Evolutionary conservation across 2,888 invertebrate species (phyloP).

Genomic region (Macrophya annulata): DNA sequence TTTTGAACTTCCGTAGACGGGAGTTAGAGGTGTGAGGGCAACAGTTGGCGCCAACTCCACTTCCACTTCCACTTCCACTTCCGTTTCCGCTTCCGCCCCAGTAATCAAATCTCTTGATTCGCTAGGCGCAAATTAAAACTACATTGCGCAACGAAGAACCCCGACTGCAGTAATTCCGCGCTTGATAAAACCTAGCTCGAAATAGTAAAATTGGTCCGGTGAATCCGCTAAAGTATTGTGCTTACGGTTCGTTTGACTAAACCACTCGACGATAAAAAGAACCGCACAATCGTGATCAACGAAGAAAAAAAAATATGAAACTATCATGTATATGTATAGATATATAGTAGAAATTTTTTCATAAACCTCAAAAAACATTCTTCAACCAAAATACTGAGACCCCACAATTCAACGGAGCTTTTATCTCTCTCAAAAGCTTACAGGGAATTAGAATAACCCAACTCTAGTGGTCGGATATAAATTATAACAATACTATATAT

Average conservation of each 20-base stretch:
- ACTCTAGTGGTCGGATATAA: constrained; percentile 9
- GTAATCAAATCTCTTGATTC: constrained; percentile 75
- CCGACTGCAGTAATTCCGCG: constrained; percentile 61
- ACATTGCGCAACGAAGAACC: constrained; percentile 49
- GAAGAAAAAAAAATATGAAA: constrained; percentile 4
- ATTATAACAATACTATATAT: constrained; percentile 43
- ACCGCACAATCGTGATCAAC: constrained; percentile 7
- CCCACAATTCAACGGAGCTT: background rate
- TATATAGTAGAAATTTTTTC: background rate
- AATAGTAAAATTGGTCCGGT: constrained; percentile 45
- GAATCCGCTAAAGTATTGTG: constrained; percentile 41
- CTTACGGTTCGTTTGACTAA: constrained; percentile 33
- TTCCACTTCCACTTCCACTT: constrained; percentile 64
- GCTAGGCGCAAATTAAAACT: constrained; percentile 70
- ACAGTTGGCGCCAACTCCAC: constrained; percentile 69
- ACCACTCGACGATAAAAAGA: constrained; percentile 16
- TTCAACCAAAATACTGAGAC: background rate
- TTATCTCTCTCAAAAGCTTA: background rate
- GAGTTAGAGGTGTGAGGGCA: constrained; percentile 61
- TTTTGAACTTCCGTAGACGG: constrained; percentile 24
- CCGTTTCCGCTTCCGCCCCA: constrained; percentile 70
- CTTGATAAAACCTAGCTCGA: constrained; percentile 47
- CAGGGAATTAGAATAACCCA: constrained; percentile 37
- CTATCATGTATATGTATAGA: too few species aligned
- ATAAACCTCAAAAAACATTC: background rate